phyloP scores from a whole-genome alignment of 2,797 vertebrate genomes.

The Petrocephalus schoutedeni region DNA sequence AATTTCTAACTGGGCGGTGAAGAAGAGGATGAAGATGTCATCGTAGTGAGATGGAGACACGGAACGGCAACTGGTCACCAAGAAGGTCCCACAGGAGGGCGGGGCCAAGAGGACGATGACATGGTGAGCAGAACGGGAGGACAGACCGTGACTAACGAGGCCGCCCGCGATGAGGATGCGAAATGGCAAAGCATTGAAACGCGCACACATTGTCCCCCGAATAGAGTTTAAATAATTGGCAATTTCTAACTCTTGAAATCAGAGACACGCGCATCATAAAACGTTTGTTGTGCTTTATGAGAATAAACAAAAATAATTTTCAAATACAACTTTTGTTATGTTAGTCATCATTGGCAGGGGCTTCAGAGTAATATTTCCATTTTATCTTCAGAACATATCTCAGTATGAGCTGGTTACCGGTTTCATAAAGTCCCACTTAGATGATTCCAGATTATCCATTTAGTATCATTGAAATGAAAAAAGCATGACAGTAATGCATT shows the following conservation, averaged over 20 bases:
- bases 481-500: slow-evolving; percentile 34
- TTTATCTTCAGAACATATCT: not conserved
- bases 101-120: slow-evolving; percentile 54
- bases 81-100: slow-evolving; percentile 43
- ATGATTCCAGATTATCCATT: slow-evolving; percentile 56
- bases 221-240: slow-evolving; percentile 47
- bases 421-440: slow-evolving; percentile 38
- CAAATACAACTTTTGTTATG: not conserved
- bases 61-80: slow-evolving; percentile 46
- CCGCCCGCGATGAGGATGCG: not conserved
- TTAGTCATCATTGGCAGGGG: not conserved
- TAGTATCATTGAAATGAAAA: slow-evolving; percentile 49
- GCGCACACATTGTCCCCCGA: slow-evolving; percentile 49
- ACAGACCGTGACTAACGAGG: slow-evolving; percentile 31
- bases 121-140: slow-evolving; percentile 42
- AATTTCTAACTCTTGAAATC: slow-evolving; percentile 48
- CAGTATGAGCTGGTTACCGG: not conserved
- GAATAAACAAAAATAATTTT: slow-evolving; percentile 18
- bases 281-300: slow-evolving; percentile 38
- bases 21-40: slow-evolving; percentile 57
- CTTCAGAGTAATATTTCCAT: not conserved
- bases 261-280: slow-evolving; percentile 55
- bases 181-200: slow-evolving; percentile 35
- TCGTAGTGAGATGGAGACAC: slow-evolving; percentile 60
- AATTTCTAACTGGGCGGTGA: slow-evolving; percentile 54